A percentile compares a stretch with the other conserved stretches of the same genome.
Evolutionary conservation across 53 echinoderm and acorn worm genomes (phyloP).

Genomic region (Actinopyga echinites): DNA sequence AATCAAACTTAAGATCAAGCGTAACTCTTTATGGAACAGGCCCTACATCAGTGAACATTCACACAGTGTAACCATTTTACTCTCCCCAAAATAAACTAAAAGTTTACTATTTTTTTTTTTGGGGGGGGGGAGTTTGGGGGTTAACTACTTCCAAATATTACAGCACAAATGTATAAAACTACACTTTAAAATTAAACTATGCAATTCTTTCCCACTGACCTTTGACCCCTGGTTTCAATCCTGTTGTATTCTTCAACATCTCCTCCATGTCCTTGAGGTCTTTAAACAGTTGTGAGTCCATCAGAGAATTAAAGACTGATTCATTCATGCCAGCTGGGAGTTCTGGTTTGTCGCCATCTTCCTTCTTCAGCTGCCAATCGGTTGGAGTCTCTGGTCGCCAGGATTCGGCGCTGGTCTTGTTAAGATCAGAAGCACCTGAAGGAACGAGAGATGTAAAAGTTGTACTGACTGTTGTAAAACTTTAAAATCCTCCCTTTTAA

Average conservation of each 20-base stretch:
- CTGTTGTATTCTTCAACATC: constrained; percentile 82
- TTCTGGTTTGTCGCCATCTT: constrained; percentile 66
- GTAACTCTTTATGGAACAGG: too few species aligned
- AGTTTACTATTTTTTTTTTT: too few species aligned
- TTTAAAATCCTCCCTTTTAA: too few species aligned
- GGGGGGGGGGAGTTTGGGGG: too few species aligned
- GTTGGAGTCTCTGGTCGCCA: constrained; percentile 79
- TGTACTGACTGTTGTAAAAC: too few species aligned
- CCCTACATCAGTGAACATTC: too few species aligned
- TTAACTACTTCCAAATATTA: too few species aligned
- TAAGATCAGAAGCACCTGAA: constrained; percentile 89
- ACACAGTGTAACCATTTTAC: too few species aligned
- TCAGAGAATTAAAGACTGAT: constrained; percentile 73
- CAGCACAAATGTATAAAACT: too few species aligned
- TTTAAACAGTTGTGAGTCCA: constrained; percentile 85
- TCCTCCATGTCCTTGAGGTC: constrained; percentile 96
- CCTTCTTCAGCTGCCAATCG: constrained; percentile 82
- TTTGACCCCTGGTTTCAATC: constrained; percentile 88
- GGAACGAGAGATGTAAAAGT: background rate
- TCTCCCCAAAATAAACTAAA: too few species aligned
- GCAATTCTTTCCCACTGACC: constrained; percentile 54
- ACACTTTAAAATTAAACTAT: too few species aligned
- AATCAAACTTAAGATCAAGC: too few species aligned
- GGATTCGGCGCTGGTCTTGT: constrained; percentile 74
- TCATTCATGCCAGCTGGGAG: constrained; percentile 77